These are phyloP conservation scores for Elachura formosa DNA, from an alignment of 2,113 vertebrate species.

Conservation along the genomic window DNA sequence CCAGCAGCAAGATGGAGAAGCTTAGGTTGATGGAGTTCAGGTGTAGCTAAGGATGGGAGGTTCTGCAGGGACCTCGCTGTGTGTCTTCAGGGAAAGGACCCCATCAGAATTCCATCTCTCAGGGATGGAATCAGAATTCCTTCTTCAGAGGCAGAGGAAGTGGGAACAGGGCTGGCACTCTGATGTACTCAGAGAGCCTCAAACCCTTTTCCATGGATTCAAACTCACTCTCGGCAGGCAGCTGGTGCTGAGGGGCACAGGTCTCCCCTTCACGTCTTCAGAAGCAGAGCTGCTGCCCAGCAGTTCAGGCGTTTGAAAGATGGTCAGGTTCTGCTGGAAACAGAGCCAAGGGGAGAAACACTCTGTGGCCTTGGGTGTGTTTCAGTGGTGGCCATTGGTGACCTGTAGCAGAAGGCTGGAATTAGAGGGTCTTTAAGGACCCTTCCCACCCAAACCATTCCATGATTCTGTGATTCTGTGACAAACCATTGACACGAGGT, in stretches of 20 bases:
- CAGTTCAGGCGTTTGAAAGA: background rate
- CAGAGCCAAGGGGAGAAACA: background rate
- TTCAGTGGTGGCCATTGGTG: background rate
- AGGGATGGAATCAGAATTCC: too few species aligned
- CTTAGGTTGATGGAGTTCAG: background rate
- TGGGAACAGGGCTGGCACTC: background rate
- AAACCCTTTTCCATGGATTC: background rate
- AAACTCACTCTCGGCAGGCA: background rate
- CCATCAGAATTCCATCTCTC: background rate
- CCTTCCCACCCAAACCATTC: background rate
- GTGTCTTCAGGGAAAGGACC: background rate
- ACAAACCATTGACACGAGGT: rapidly evolving
- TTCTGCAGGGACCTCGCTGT: rapidly evolving
- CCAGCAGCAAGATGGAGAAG: background rate
- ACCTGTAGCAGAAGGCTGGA: background rate
- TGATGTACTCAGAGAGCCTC: background rate
- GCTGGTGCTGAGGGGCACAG: background rate
- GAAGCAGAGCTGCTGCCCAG: background rate
- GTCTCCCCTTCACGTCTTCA: background rate
- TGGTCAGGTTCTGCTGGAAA: background rate
- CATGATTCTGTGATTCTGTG: background rate
- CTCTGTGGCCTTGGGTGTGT: background rate
- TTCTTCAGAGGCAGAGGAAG: background rate
- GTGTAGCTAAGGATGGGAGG: background rate
- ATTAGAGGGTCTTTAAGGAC: background rate